Percentiles rank a stretch among this genome's conserved stretches.
Evolutionary conservation across 2,113 vertebrate genomes (phyloP).

Genomic region (Gnathonemus longibarbis): DNA sequence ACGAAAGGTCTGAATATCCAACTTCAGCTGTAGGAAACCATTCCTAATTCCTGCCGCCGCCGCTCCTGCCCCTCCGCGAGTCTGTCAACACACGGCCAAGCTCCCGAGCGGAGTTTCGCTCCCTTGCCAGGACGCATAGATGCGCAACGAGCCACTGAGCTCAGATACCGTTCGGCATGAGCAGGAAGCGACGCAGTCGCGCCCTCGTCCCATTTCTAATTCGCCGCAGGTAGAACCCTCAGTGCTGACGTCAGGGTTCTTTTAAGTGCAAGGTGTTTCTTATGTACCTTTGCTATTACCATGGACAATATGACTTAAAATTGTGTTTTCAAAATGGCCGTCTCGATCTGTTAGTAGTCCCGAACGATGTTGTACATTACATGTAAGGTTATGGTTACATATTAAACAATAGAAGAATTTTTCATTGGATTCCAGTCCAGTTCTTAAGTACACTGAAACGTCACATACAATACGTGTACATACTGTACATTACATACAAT

Average conservation of each 20-base stretch:
- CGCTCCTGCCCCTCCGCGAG: conserved; percentile 11
- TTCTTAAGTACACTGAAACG: not conserved
- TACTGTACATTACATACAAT: not conserved
- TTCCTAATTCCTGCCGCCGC: not conserved
- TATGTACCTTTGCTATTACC: not conserved
- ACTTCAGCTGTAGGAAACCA: conserved; percentile 29
- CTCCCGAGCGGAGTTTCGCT: not conserved
- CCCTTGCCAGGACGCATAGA: not conserved
- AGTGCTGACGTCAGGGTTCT: not conserved
- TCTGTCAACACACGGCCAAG: conserved; percentile 18
- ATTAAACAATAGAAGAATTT: not conserved
- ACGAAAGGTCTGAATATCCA: conserved; percentile 1
- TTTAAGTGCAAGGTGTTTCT: not conserved
- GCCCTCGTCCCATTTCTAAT: not conserved
- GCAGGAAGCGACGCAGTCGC: not conserved
- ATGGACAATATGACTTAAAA: not conserved
- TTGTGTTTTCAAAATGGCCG: not conserved
- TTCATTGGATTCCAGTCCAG: not conserved
- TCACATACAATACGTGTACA: not conserved
- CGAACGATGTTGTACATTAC: not conserved
- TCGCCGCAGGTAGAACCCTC: not conserved
- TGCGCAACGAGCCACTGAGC: not conserved
- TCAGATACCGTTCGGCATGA: not conserved
- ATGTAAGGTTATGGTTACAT: not conserved
- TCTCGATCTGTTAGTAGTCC: not conserved